Conservation (phyloP, 2,113 vertebrate species). For the Falco punctatus region DNA sequence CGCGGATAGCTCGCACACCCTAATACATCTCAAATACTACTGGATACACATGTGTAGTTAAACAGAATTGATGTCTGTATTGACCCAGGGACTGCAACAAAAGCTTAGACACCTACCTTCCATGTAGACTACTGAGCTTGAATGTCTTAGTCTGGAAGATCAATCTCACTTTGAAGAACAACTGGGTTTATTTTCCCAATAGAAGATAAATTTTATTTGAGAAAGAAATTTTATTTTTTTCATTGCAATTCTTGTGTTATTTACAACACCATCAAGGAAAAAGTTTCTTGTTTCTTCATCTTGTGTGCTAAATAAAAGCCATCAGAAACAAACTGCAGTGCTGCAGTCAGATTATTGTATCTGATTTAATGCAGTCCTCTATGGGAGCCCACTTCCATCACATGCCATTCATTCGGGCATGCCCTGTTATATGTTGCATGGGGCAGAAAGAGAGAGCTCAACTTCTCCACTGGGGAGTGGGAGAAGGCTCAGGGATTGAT, state of each 20-base stretch:
- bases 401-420: accelerated
- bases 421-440: no score
- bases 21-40: neutral
- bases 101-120: neutral
- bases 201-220: neutral
- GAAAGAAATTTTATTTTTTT: neutral
- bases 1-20: neutral
- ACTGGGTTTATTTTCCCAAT: neutral
- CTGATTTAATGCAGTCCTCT: neutral
- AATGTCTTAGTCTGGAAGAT: neutral
- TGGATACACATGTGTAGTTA: neutral
- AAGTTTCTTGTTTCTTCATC: neutral
- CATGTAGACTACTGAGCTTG: neutral
- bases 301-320: neutral
- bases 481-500: neutral
- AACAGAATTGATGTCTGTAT: neutral
- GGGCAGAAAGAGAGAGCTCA: neutral
- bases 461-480: neutral
- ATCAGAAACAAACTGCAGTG: neutral
- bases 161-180: neutral
- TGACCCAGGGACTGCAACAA: neutral
- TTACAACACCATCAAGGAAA: neutral
- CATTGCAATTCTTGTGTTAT: neutral
- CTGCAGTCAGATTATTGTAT: neutral
- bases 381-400: no score